Conservation (phyloP, 2,888 invertebrate genomes). For the Baccha elongata region DNA sequence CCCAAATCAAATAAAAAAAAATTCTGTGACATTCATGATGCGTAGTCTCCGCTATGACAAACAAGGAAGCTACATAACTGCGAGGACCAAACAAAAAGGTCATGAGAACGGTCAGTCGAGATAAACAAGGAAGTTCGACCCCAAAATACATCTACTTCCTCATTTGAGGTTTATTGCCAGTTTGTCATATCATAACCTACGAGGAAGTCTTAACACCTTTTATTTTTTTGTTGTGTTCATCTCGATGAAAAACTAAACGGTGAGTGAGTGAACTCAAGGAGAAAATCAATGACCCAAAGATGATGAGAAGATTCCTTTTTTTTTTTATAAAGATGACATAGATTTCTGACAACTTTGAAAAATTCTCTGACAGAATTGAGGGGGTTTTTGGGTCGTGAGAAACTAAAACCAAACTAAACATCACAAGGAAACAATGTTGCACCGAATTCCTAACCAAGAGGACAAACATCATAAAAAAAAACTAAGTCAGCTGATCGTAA, state of each 20-base stretch:
- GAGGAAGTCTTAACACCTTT: slow-evolving; percentile 31
- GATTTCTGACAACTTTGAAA: slow-evolving; percentile 42
- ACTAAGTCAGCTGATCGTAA: slow-evolving; percentile 18
- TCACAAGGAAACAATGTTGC: slow-evolving; percentile 25
- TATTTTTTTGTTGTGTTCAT: slow-evolving; percentile 1
- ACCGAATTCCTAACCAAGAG: slow-evolving; percentile 1
- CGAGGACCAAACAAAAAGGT: slow-evolving; percentile 56
- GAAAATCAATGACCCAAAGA: slow-evolving; percentile 46
- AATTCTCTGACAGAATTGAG: slow-evolving; percentile 40
- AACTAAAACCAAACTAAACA: slow-evolving; percentile 17
- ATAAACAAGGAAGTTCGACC: slow-evolving; percentile 67
- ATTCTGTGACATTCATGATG: slow-evolving; percentile 2
- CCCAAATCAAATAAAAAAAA: not conserved
- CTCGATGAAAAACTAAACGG: slow-evolving; percentile 17
- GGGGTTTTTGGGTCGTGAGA: slow-evolving; percentile 59
- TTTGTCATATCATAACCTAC: not conserved
- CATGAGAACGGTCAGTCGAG: slow-evolving; percentile 66
- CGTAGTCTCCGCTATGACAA: slow-evolving; percentile 45
- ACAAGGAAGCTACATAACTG: slow-evolving; percentile 59
- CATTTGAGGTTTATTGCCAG: slow-evolving; percentile 9
- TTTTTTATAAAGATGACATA: slow-evolving; percentile 20
- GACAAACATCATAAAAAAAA: slow-evolving; percentile 15
- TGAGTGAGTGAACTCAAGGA: slow-evolving; percentile 19
- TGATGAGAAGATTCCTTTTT: slow-evolving; percentile 27
- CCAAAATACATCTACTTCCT: slow-evolving; percentile 53